A percentile compares a stretch with the other conserved stretches of the same genome.
Conservation (phyloP, 2,113 vertebrate genomes). For the Amphiprion ocellaris region DNA sequence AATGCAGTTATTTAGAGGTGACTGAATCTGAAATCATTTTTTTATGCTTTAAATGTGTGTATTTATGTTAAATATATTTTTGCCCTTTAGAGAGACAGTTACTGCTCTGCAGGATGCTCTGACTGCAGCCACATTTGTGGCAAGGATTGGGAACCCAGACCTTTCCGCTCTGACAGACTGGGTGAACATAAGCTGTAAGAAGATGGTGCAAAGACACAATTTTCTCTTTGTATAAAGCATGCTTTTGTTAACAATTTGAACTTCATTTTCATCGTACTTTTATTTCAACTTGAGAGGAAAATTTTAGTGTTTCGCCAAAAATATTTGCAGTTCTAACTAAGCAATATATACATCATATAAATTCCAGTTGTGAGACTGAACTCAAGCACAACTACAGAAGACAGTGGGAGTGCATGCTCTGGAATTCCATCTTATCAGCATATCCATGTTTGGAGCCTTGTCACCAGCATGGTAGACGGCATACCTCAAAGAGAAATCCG, state of each 20-base stretch:
- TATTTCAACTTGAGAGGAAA: neutral
- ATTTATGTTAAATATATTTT: constrained; percentile 23
- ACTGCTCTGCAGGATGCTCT: constrained; percentile 80
- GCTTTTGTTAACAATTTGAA: neutral
- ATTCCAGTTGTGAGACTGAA: constrained; percentile 73
- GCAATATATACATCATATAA: neutral
- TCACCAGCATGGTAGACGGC: constrained; percentile 83
- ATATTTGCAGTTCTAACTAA: neutral
- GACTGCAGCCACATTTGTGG: constrained; percentile 84
- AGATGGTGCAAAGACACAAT: constrained; percentile 13
- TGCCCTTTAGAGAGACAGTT: constrained; percentile 82
- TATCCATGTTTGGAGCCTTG: constrained; percentile 84
- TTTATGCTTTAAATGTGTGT: neutral
- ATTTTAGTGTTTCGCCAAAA: neutral
- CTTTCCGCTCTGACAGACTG: constrained; percentile 82
- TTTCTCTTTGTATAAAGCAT: neutral
- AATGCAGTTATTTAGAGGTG: no score
- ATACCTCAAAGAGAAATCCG: constrained; percentile 85
- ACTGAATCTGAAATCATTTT: neutral
- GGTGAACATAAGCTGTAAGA: constrained; percentile 90
- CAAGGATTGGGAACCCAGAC: constrained; percentile 86
- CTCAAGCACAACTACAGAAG: constrained; percentile 55
- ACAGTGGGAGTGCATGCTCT: constrained; percentile 77
- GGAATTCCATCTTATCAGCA: constrained; percentile 88
- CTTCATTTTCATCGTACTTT: neutral